Conservation (phyloP, 2,113 vertebrate species). For the Emydocephalus ijimae region DNA sequence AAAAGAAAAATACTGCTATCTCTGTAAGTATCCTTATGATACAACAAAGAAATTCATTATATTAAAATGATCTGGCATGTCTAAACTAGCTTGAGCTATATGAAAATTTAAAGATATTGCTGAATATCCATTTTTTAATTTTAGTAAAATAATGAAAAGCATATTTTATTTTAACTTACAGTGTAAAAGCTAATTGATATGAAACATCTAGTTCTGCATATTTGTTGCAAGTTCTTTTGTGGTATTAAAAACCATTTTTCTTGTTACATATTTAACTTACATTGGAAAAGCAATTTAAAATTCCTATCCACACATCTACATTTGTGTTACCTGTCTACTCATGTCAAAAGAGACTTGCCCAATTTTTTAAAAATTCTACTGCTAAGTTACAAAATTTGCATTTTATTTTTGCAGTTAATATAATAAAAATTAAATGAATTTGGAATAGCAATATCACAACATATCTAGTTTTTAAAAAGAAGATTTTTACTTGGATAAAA, state of each 20-base stretch:
- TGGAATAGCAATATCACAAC: background rate
- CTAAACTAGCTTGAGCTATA: conserved; percentile 61
- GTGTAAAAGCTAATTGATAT: conserved; percentile 62
- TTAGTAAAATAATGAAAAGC: conserved; percentile 75
- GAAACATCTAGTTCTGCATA: conserved; percentile 49
- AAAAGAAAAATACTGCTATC: conserved; percentile 61
- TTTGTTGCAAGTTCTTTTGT: conserved; percentile 38
- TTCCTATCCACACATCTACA: background rate
- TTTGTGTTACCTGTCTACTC: background rate
- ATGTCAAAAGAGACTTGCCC: conserved; percentile 7
- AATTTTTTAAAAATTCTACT: background rate
- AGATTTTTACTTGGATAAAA: background rate
- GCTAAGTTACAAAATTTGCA: background rate
- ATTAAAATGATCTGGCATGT: conserved; percentile 57
- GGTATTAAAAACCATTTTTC: conserved; percentile 66
- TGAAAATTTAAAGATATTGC: conserved; percentile 74
- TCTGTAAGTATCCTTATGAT: conserved; percentile 50
- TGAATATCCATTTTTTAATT: conserved; percentile 67
- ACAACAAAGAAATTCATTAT: conserved; percentile 56
- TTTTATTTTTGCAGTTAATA: background rate
- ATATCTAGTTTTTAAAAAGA: background rate
- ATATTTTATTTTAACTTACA: conserved; percentile 69
- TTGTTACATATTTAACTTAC: conserved; percentile 39
- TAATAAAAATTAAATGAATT: background rate
- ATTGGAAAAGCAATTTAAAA: conserved; percentile 32